Percentiles rank a stretch among this genome's conserved stretches.
Evolutionary conservation across 37 sponge, comb jelly and placozoan species (phyloP).

Genomic region (Sycon ciliatum): DNA sequence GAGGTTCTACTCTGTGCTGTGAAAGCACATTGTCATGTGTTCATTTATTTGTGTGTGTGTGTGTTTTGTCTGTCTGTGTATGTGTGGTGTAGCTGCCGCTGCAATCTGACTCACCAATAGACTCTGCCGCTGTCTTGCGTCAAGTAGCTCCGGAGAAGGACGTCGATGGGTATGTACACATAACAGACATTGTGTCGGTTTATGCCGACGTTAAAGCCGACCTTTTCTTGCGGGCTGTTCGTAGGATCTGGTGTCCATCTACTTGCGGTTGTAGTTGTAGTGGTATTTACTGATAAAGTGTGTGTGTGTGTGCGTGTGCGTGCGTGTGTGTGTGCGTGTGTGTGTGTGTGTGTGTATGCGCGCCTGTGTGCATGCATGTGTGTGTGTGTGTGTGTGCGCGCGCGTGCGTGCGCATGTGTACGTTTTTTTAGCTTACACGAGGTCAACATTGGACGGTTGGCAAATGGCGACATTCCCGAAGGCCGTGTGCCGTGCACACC

Average conservation of each 20-base stretch:
- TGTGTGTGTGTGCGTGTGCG: not conserved
- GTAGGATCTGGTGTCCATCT: not conserved
- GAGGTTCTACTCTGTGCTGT: too few relatives aligned
- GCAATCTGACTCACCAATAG: constrained; percentile 16
- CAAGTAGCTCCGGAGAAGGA: constrained; percentile 21
- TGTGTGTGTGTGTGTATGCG: constrained; percentile 5
- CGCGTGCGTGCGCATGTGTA: not conserved
- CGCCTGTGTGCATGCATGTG: not conserved
- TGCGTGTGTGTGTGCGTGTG: constrained; percentile 30
- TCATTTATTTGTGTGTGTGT: too few relatives aligned
- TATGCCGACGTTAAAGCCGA: not conserved
- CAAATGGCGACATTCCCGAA: constrained; percentile 39
- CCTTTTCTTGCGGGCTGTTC: not conserved
- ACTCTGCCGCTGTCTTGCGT: not conserved
- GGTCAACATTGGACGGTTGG: constrained; percentile 69
- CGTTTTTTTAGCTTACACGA: constrained; percentile 18
- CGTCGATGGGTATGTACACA: constrained; percentile 6
- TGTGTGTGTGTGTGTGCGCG: constrained; percentile 20
- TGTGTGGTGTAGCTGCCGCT: constrained; percentile 55
- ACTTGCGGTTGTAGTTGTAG: not conserved
- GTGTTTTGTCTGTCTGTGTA: too few relatives aligned
- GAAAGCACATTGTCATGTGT: too few relatives aligned
- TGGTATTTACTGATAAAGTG: not conserved
- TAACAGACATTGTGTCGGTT: too few relatives aligned
- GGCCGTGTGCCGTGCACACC: constrained; percentile 85